Evolutionary conservation across 2,797 vertebrate genomes (phyloP), one percentile per base, ranked within the genome.

Genomic region (Tragopan temminckii): DNA sequence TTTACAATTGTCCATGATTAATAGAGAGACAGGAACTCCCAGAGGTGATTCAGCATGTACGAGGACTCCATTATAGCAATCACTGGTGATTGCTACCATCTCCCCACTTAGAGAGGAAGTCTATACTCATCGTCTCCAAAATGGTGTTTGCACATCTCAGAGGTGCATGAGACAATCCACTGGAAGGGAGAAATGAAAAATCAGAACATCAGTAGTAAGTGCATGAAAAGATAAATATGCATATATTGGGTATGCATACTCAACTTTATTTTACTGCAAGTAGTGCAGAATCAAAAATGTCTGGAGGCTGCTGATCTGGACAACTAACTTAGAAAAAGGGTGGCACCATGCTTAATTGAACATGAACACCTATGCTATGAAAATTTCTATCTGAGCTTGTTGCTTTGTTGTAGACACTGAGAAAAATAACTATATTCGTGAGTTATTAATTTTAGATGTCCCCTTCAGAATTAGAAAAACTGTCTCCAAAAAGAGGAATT

Each of bases 401-500:
- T 62, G 55, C 38, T 27, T 61, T 76, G 78, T 68, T 59, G 38
- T 46, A 80, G 68, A 50, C 78, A 82, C 16, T 74, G 67, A 85
- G 45, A 90, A 27, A 81, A 85, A 70, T 17, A 87, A 58, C 9
- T 52, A 13, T n/a, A 36, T 69, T 66, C 46, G 45, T 42, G 52
- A 88, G 75, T 55, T 5, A 81, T 53, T 38, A 13, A 53, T 64
- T 76, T 58, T 92, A 90, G 38, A 33, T 90, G 31, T 69, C 72
- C 78, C 19, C 4, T 84, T 87, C 43, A 90, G n/a, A 81, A 90
- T 68, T 53, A 59, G 18, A 62, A 45, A 5, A 66, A 58, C 27
- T 81, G 23, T 33, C 13, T 66, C 45, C 67, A 86, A 29, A 48
- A 72, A 20, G 45, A 19, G 55, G 5, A 82, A 42, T 77, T 93